Evolutionary conservation across 2,888 invertebrate genomes (phyloP), one percentile per base, ranked within the genome.

Genomic region (Apocheima hispidaria): DNA sequence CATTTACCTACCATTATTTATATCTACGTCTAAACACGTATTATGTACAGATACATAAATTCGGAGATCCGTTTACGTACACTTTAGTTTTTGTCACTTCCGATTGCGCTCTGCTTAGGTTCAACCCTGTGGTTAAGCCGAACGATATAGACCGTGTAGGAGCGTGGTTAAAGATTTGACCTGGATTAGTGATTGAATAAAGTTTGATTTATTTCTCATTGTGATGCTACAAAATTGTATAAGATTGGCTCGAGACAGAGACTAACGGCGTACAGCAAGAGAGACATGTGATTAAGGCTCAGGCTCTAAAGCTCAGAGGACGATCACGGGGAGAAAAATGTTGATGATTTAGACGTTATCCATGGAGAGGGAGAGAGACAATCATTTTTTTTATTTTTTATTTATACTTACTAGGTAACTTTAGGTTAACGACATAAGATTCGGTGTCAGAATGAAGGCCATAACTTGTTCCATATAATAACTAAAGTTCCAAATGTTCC

Each of bases 31-130:
- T 63, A 63, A 58, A 65, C 61, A 62, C 48, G 48, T 61, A 54
- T 61, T 69, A 64, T 66, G 56, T 68, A 70, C 66, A 69, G 26
- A 55, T 68, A 66, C 60, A 62, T 70, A 69, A 70, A 70, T 69
- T 70, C 70, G 69, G 66, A 64, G 40, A 68, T 67, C 63, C 65
- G 54, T 55, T 60, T 63, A 58, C 57, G 51, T 52, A 63, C 65
- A 57, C 54, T 58, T 50, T 48, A 46, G 62, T 54, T 53, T 57
- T 61, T 60, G 56, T 64, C 66, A 59, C 55, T 60, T 66, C 40
- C 46, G 55, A 40, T 43, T 20, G 18, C 21, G 10, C 16, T n/a
- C 26, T n/a, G 21, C 51, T n/a, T 26, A 46, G 14, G 38, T n/a
- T 33, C 33, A 33, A 33, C 4, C 7, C 4, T 9, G 1, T 9